A percentile compares a stretch with the other conserved stretches of the same genome.
Conservation (phyloP, 2,888 invertebrate species). For the Rhorus exstirpatorius region DNA sequence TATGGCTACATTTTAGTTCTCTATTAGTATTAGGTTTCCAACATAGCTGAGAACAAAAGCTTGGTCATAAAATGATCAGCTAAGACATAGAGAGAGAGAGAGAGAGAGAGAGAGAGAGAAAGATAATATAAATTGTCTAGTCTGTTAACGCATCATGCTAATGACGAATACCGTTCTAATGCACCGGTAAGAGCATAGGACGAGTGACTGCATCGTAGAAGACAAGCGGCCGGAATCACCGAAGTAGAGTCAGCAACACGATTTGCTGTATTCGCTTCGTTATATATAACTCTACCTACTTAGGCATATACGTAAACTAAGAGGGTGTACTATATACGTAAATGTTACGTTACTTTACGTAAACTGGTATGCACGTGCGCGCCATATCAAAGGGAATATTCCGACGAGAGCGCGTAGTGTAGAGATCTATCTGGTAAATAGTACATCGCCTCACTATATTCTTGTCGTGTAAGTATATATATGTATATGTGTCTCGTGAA, state of each 20-base stretch:
- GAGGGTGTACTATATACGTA: slow-evolving; percentile 34
- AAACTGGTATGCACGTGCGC: slow-evolving; percentile 37
- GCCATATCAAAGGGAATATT: slow-evolving; percentile 30
- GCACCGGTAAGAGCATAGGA: slow-evolving; percentile 8
- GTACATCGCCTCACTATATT: slow-evolving; percentile 10
- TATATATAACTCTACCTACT: slow-evolving; percentile 25
- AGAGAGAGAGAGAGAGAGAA: background rate
- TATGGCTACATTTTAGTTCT: no score
- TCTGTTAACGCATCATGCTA: slow-evolving; percentile 1
- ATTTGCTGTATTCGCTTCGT: slow-evolving; percentile 62
- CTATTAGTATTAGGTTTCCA: background rate
- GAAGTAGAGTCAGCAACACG: slow-evolving; percentile 19
- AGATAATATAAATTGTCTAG: background rate
- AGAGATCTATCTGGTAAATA: slow-evolving; percentile 47
- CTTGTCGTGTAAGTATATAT: background rate
- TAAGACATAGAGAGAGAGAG: no score
- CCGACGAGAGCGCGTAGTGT: slow-evolving; percentile 12
- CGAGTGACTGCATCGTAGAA: background rate
- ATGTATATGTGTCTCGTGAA: slow-evolving; percentile 13
- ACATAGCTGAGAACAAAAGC: no score
- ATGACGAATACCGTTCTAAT: slow-evolving; percentile 20
- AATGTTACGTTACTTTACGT: slow-evolving; percentile 28
- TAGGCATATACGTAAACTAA: slow-evolving; percentile 10
- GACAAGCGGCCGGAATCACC: slow-evolving; percentile 7
- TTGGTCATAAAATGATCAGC: no score